These are phyloP conservation scores for Noctua fimbriata DNA, from an alignment of 2,888 invertebrate genomes.

Conservation along the genomic window DNA sequence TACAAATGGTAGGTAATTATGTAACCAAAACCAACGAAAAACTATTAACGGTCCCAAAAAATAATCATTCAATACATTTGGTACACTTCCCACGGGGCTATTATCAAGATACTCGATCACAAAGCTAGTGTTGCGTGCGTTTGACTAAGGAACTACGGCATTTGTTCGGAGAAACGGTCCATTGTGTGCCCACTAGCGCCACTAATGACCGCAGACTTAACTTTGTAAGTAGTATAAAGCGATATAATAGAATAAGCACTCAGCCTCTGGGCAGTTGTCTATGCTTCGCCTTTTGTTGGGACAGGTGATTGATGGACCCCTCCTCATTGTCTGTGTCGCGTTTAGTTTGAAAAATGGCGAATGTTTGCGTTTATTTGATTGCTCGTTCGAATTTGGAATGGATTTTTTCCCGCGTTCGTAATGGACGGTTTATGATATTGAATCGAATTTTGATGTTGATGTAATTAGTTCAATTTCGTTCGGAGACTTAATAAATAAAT, in stretches of 20 bases:
- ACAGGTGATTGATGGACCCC: slow-evolving; percentile 84
- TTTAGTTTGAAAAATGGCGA: slow-evolving; percentile 86
- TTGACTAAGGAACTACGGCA: slow-evolving; percentile 56
- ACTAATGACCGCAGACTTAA: slow-evolving; percentile 66
- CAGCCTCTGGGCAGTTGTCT: slow-evolving; percentile 82
- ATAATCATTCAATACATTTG: slow-evolving; percentile 83
- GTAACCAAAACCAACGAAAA: slow-evolving; percentile 80
- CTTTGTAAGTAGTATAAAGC: slow-evolving; percentile 69
- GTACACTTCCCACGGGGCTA: slow-evolving; percentile 82
- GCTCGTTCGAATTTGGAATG: slow-evolving; percentile 74
- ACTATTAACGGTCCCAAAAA: slow-evolving; percentile 79
- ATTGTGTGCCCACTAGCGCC: slow-evolving; percentile 48
- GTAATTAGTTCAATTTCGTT: slow-evolving; percentile 53
- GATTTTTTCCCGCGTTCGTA: slow-evolving; percentile 71
- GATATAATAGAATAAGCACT: slow-evolving; percentile 80
- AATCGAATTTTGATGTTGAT: slow-evolving; percentile 48
- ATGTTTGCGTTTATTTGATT: slow-evolving; percentile 83
- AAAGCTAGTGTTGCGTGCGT: slow-evolving; percentile 68
- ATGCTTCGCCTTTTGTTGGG: slow-evolving; percentile 83
- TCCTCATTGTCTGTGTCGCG: slow-evolving; percentile 83
- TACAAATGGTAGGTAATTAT: slow-evolving; percentile 71
- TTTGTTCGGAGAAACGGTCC: slow-evolving; percentile 43
- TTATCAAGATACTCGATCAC: slow-evolving; percentile 77
- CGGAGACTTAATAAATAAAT: slow-evolving; percentile 8
- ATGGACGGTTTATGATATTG: slow-evolving; percentile 43